Percentiles rank a stretch among this genome's conserved stretches.
Evolutionary conservation across 2,888 invertebrate genomes (phyloP).

Genomic region (Diogma glabrata): DNA sequence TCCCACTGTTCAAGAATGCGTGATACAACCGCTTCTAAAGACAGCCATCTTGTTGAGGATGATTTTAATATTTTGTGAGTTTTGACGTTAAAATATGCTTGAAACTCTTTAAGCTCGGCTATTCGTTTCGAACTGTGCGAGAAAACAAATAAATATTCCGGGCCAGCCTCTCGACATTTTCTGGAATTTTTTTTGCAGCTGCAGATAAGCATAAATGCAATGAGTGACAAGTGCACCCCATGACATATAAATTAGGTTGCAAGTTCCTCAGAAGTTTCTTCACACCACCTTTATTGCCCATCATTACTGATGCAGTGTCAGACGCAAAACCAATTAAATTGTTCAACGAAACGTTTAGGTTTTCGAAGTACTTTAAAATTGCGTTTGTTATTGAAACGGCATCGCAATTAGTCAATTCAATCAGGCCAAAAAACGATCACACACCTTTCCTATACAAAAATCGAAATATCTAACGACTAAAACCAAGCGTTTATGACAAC

Average conservation of each 20-base stretch:
- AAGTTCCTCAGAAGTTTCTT: slow-evolving; percentile 18
- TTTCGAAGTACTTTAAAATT: slow-evolving; percentile 4
- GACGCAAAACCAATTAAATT: slow-evolving; percentile 23
- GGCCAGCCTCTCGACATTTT: slow-evolving; percentile 20
- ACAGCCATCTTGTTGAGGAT: slow-evolving; percentile 26
- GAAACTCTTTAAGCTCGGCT: slow-evolving; percentile 22
- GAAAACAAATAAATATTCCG: slow-evolving; percentile 22
- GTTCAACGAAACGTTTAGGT: slow-evolving; percentile 11
- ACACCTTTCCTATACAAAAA: not conserved
- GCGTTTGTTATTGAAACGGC: not conserved
- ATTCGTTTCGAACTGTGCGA: slow-evolving; percentile 23
- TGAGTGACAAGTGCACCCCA: slow-evolving; percentile 25
- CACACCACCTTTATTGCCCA: slow-evolving; percentile 21
- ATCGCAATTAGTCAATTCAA: slow-evolving; percentile 9
- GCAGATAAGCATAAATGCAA: slow-evolving; percentile 22
- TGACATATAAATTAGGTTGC: slow-evolving; percentile 21
- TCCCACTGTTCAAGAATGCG: slow-evolving; percentile 13
- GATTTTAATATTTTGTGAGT: slow-evolving; percentile 23
- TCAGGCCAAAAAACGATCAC: not conserved
- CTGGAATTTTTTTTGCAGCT: slow-evolving; percentile 22
- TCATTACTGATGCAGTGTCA: slow-evolving; percentile 24
- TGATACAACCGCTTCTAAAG: slow-evolving; percentile 19
- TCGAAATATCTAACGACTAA: slow-evolving; percentile 7
- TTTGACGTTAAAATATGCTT: slow-evolving; percentile 21
- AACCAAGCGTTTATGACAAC: not conserved